Evolutionary conservation across 2,888 invertebrate species (phyloP).

Genomic region (Drosophila maculinotata): DNA sequence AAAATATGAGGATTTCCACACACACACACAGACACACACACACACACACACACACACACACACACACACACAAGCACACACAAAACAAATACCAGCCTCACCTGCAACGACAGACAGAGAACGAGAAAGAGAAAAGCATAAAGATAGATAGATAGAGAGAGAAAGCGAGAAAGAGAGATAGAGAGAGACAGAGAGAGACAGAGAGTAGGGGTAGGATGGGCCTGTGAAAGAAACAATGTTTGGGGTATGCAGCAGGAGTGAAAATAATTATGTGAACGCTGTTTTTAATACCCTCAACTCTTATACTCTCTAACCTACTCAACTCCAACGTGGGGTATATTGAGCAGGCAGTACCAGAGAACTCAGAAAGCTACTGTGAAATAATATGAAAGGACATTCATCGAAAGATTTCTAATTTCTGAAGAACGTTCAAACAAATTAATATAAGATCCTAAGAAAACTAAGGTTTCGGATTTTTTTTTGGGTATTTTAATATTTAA

Average conservation of each 20-base stretch:
- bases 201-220: not conserved
- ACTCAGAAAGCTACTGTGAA: too few relatives aligned
- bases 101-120: not conserved
- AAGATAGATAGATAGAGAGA: not conserved
- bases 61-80: too few relatives aligned
- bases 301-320: not conserved
- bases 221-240: not conserved
- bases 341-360: not conserved
- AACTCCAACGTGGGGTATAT: not conserved
- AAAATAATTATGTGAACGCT: conserved; percentile 30
- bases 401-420: too few relatives aligned
- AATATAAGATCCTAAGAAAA: too few relatives aligned
- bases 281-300: conserved; percentile 5
- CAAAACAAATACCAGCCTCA: conserved; percentile 21
- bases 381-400: too few relatives aligned
- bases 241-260: conserved; percentile 14
- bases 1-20: conserved; percentile 14
- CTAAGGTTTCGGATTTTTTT: too few relatives aligned
- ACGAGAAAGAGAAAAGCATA: too few relatives aligned
- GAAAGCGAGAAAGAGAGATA: not conserved
- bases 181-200: not conserved
- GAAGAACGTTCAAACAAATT: too few relatives aligned
- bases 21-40: not conserved
- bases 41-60: not conserved
- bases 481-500: too few relatives aligned